Conservation (phyloP, 2,888 invertebrate species). For the Anthrax anthrax region DNA sequence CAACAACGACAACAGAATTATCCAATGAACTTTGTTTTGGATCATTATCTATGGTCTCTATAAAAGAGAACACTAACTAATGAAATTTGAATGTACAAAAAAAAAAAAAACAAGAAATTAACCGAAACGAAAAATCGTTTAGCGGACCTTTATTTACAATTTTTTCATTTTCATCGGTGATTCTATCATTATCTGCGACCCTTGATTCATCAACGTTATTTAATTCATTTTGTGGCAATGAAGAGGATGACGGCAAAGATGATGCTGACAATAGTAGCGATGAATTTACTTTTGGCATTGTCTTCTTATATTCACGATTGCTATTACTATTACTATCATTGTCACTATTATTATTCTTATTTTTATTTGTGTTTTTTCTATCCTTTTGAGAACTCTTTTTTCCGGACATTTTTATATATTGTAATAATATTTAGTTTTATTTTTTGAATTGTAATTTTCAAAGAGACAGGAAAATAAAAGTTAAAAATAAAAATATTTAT, state of each 20-base stretch:
- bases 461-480: not conserved
- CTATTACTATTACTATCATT: no score
- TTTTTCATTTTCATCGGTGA: no score
- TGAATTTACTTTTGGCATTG: not conserved
- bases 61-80: not conserved
- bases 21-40: not conserved
- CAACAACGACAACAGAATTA: not conserved
- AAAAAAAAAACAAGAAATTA: no score
- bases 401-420: not conserved
- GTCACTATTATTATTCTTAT: not conserved
- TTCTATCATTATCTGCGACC: no score
- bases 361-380: not conserved
- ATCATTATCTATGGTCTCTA: not conserved
- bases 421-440: no score
- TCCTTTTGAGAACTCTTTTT: not conserved
- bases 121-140: no score
- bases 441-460: slow-evolving; percentile 1
- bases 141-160: no score
- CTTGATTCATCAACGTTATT: no score
- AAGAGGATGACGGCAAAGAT: not conserved
- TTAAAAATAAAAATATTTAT: not conserved
- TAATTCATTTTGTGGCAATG: not conserved
- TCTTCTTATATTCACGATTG: not conserved
- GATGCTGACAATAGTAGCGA: not conserved
- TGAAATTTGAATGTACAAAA: no score